These are phyloP conservation scores for Alosa sapidissima DNA, from an alignment of 2,797 vertebrate species.

Conservation along the genomic window DNA sequence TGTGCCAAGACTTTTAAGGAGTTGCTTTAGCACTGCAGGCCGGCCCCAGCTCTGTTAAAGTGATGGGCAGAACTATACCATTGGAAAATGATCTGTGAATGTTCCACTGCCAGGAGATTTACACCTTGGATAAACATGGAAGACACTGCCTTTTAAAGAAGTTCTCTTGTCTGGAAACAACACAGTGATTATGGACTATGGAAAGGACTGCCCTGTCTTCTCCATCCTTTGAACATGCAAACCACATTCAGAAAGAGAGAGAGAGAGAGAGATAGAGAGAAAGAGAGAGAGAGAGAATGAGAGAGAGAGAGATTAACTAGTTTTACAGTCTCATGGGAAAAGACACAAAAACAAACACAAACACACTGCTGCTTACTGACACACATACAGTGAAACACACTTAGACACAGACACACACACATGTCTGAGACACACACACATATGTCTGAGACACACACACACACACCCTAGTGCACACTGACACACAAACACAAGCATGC, in stretches of 20 bases:
- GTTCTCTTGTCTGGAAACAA: conserved; percentile 21
- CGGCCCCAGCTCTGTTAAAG: not conserved
- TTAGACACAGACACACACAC: conserved; percentile 32
- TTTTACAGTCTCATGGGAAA: conserved; percentile 1
- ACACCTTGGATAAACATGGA: not conserved
- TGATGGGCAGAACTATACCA: not conserved
- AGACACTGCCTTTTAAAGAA: conserved; percentile 47
- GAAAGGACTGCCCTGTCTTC: conserved; percentile 23
- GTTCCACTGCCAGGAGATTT: not conserved
- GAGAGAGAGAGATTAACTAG: not conserved
- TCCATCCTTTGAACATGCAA: conserved; percentile 39
- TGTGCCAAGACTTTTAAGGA: not conserved
- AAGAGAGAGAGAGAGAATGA: not conserved
- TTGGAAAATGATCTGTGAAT: conserved; percentile 7
- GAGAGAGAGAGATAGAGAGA: not conserved
- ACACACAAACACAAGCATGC: conserved; percentile 40
- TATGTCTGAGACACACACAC: conserved; percentile 1
- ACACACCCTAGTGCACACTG: not conserved
- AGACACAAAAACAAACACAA: not conserved
- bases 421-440: not conserved
- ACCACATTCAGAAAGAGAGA: conserved; percentile 30
- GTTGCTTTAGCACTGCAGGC: not conserved
- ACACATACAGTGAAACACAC: not conserved
- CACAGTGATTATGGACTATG: conserved; percentile 24
- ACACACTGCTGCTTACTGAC: not conserved